Conservation (phyloP, 2,797 vertebrate species). For the Pangasius mekongensis region DNA sequence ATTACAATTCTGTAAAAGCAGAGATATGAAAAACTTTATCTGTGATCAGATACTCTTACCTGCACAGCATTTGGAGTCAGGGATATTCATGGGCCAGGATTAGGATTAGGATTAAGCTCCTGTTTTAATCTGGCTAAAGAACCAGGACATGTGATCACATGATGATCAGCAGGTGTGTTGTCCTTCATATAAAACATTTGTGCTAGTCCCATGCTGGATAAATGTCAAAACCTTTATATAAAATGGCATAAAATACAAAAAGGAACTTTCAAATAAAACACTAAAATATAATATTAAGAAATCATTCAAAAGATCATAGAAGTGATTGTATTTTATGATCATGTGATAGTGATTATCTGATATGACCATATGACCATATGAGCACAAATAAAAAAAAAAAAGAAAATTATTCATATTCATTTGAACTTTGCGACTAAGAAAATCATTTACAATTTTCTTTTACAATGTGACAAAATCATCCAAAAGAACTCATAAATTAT, state of each 20-base stretch:
- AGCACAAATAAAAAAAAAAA: not conserved
- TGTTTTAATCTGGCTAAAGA: slow-evolving; percentile 53
- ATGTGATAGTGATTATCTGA: not conserved
- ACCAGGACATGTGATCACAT: slow-evolving; percentile 34
- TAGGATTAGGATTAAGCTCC: slow-evolving; percentile 49
- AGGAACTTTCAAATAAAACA: not conserved
- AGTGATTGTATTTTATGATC: not conserved
- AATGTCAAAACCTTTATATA: not conserved
- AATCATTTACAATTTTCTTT: no score
- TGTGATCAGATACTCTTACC: slow-evolving; percentile 56
- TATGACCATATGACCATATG: not conserved
- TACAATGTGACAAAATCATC: no score
- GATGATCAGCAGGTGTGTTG: not conserved
- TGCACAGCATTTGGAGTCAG: slow-evolving; percentile 59
- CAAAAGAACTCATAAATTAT: no score
- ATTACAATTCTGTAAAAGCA: not conserved
- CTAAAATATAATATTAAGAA: not conserved
- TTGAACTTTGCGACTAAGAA: no score
- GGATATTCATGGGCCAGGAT: slow-evolving; percentile 52
- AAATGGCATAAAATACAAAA: not conserved
- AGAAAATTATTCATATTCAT: not conserved
- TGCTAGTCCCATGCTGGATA: slow-evolving; percentile 8
- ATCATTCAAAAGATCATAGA: no score
- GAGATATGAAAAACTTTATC: slow-evolving; percentile 37
- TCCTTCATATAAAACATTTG: not conserved